Evolutionary conservation across 2,113 vertebrate genomes (phyloP).

Genomic region (Lanius collurio): DNA sequence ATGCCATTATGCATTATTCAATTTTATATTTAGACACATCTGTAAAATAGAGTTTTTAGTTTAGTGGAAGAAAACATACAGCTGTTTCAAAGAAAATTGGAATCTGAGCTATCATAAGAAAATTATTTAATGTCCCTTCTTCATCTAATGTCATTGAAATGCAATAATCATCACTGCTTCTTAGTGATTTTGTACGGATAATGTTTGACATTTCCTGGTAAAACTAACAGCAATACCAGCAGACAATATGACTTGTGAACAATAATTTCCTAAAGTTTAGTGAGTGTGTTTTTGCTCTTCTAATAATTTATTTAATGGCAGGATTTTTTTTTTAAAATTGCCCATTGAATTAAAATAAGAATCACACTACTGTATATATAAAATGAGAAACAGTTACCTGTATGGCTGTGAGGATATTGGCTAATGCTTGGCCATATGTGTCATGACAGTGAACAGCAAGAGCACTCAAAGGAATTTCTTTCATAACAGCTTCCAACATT

Average conservation of each 20-base stretch:
- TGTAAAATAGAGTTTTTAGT: neutral
- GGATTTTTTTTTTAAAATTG: neutral
- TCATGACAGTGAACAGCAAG: constrained; percentile 95
- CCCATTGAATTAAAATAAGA: neutral
- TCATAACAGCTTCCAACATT: constrained; percentile 88
- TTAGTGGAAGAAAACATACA: neutral
- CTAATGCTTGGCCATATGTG: constrained; percentile 92
- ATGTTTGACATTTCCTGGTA: neutral
- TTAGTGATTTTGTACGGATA: neutral
- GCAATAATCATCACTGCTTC: neutral
- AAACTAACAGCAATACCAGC: neutral
- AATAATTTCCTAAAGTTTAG: neutral
- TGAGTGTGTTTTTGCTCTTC: neutral
- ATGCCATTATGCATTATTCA: neutral
- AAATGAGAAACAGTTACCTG: constrained; percentile 78
- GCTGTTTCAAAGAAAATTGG: neutral
- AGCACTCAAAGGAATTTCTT: constrained; percentile 83
- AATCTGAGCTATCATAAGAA: neutral
- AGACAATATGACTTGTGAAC: neutral
- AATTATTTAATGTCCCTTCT: neutral
- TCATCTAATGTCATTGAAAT: neutral
- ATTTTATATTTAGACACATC: neutral
- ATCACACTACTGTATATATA: neutral
- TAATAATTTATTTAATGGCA: neutral
- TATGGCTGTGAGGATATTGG: constrained; percentile 91